Evolutionary conservation across 2,113 vertebrate genomes (phyloP), one percentile per base, ranked within the genome.

Genomic region (Isurus oxyrinchus): DNA sequence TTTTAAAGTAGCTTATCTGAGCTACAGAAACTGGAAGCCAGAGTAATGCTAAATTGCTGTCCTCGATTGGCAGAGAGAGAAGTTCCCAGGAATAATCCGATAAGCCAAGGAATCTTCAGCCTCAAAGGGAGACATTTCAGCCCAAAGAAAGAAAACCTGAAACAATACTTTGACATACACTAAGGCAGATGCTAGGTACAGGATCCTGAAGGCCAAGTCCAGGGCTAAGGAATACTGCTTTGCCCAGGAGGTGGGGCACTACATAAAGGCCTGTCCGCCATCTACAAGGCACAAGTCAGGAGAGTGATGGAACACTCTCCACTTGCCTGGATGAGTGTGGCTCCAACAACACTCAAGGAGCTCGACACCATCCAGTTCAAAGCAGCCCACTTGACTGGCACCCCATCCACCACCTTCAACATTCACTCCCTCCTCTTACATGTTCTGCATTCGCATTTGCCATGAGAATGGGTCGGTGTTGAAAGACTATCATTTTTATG

Each of bases 1-100:
- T 69, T 95, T 35, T 72, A 72, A 94, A 95, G 94, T 55, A 72
- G 94, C 44, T 72, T 95, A 72, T 76, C 94, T 31, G 27, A 72
- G 66, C 27, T 5, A 31, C 40, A 53, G 49, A 67, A 49, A 95
- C 44, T 27, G 31, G 19, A 53, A 69, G 3, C 27, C 94, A 76
- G 67, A 72, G 31, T 55, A 72, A 49, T 35, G 49, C 5, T 1
- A 49, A 23, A 5, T 40, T 59, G 91, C 14, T 91, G 59, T 27
- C 11, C 13, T 55, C n/a, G 25, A 55, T 95, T 55, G 44, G 31
- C 72, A 49, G 40, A 2, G 21, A 23, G 1, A 40, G 6, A 59
- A 61, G 3, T 14, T n/a, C 55, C 31, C 55, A 59, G 4, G 7
- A 16, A 31, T 25, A 90, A 90, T 14, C 57, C 7, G 7, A 90